Conservation (phyloP, 2,888 invertebrate genomes). For the Volucella inflata region DNA sequence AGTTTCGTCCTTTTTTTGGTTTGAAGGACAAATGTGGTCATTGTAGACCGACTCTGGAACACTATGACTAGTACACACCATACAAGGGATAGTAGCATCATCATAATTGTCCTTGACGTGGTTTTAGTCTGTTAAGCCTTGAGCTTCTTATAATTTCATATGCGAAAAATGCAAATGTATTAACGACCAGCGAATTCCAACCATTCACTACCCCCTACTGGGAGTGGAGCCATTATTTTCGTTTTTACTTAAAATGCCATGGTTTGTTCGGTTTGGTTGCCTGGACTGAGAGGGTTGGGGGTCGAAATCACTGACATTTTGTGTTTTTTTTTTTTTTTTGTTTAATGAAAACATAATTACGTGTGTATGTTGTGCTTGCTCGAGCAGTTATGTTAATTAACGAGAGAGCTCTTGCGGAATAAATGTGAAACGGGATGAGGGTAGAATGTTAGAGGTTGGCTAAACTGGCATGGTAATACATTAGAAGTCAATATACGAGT, state of each 20-base stretch:
- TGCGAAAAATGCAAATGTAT: conserved; percentile 28
- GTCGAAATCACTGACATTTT: conserved; percentile 43
- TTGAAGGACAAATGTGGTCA: conserved; percentile 26
- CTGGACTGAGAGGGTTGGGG: neutral
- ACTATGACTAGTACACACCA: too few relatives aligned
- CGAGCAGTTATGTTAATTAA: conserved; percentile 62
- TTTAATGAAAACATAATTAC: conserved; percentile 55
- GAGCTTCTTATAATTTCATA: conserved; percentile 45
- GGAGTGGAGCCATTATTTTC: neutral
- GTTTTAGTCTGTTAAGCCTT: conserved; percentile 34
- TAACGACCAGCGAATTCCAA: neutral
- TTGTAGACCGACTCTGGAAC: conserved; percentile 4
- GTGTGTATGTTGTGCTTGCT: conserved; percentile 45
- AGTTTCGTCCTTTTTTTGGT: neutral
- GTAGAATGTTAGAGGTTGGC: too few relatives aligned
- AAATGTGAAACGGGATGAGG: neutral
- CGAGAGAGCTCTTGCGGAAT: conserved; percentile 9
- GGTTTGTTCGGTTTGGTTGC: too few relatives aligned
- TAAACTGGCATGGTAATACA: conserved; percentile 1
- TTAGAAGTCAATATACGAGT: conserved; percentile 24
- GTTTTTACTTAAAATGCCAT: neutral
- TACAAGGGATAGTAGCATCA: conserved; percentile 4
- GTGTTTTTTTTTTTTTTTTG: too few relatives aligned
- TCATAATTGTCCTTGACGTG: conserved; percentile 59
- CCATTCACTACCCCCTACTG: too few relatives aligned